phyloP scores from a whole-genome alignment of 2,888 invertebrate species.

The Liodrosophila aerea region DNA sequence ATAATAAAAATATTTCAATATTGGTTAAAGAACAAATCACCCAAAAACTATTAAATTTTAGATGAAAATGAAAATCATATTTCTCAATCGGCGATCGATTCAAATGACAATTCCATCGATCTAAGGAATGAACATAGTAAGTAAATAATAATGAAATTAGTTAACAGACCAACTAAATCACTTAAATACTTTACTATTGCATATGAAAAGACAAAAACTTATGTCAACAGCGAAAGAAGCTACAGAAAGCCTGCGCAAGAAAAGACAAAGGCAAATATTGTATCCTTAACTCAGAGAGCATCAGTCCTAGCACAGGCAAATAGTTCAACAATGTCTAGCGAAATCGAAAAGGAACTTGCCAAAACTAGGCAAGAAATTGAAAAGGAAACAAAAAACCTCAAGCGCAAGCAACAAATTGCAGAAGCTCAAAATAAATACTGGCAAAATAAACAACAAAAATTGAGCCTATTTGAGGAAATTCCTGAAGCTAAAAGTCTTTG shows the following conservation, averaged over 20 bases:
- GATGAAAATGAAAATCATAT: conserved; percentile 3
- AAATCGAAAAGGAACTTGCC: neutral
- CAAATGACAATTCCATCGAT: conserved; percentile 10
- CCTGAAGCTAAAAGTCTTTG: conserved; percentile 1
- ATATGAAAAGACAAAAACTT: conserved; percentile 11
- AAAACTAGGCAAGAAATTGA: conserved; percentile 3
- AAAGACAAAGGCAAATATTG: conserved; percentile 14
- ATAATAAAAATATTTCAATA: too few relatives aligned
- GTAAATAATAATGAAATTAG: conserved; percentile 9
- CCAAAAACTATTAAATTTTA: conserved; percentile 1
- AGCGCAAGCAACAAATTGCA: conserved; percentile 2
- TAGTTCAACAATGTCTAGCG: too few relatives aligned
- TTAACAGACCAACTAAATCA: conserved; percentile 10
- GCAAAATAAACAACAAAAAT: conserved; percentile 1
- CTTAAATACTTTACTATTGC: conserved; percentile 14
- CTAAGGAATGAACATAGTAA: conserved; percentile 4
- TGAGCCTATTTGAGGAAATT: conserved; percentile 4
- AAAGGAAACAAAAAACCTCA: neutral
- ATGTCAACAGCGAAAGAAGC: conserved; percentile 12
- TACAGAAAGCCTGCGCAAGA: conserved; percentile 5
- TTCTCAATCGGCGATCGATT: conserved; percentile 1
- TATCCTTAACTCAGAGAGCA: conserved; percentile 6
- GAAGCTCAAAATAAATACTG: conserved; percentile 1
- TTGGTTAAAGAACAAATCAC: conserved; percentile 1
- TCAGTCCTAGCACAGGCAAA: conserved; percentile 8